phyloP scores from a whole-genome alignment of 2,113 vertebrate genomes.

The Platichthys stellatus region DNA sequence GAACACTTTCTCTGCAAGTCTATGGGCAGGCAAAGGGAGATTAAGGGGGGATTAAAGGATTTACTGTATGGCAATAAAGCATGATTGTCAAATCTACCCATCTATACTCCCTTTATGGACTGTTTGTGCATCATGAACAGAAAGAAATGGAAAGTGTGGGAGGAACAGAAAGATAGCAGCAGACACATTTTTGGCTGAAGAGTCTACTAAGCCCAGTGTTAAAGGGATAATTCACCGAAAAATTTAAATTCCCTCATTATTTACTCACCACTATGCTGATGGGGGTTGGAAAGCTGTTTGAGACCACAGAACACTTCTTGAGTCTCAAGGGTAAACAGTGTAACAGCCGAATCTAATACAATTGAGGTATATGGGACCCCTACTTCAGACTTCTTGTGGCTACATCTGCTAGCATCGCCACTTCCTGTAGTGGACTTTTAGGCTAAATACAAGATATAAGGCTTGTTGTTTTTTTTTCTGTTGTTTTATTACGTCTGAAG shows the following conservation, averaged over 20 bases:
- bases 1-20: conserved; percentile 6
- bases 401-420: too few species aligned
- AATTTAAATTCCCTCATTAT: too few species aligned
- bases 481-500: too few species aligned
- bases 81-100: neutral
- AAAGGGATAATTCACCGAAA: neutral
- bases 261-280: too few species aligned
- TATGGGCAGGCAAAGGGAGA: neutral
- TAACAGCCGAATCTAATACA: too few species aligned
- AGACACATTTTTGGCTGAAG: conserved; percentile 43
- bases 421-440: too few species aligned
- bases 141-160: conserved; percentile 24
- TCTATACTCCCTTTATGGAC: neutral
- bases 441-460: too few species aligned
- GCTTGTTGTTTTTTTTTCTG: too few species aligned
- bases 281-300: too few species aligned
- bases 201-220: conserved; percentile 25
- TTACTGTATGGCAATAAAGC: conserved; percentile 16
- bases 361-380: neutral
- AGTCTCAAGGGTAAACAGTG: too few species aligned
- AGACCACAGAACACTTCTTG: too few species aligned
- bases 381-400: too few species aligned
- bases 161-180: conserved; percentile 31
- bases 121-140: conserved; percentile 24
- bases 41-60: conserved; percentile 19